Evolutionary conservation across 2,113 vertebrate genomes (phyloP).

Genomic region (Otocyon megalotis): DNA sequence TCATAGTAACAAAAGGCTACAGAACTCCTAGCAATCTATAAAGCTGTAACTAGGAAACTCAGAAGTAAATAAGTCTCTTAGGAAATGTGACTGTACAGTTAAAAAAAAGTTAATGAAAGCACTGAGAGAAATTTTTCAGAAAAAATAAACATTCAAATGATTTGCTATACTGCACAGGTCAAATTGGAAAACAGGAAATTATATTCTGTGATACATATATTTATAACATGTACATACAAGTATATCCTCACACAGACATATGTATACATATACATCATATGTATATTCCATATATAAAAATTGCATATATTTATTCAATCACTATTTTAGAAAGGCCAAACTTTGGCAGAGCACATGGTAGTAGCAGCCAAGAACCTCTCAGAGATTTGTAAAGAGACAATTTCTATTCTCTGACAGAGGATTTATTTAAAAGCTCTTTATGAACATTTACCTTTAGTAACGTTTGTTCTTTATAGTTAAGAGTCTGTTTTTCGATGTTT

Average conservation of each 20-base stretch:
- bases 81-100: conserved; percentile 69
- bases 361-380: not conserved
- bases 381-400: not conserved
- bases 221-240: not conserved
- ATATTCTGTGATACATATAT: conserved; percentile 4
- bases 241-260: not conserved
- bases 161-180: not conserved
- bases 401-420: not conserved
- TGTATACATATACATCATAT: not conserved
- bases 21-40: conserved; percentile 68
- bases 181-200: not conserved
- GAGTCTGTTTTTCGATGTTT: not conserved
- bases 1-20: conserved; percentile 33
- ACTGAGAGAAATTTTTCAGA: not conserved
- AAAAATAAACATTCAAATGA: conserved; percentile 8
- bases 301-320: not conserved
- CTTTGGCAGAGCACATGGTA: not conserved
- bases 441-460: conserved; percentile 34
- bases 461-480: not conserved
- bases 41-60: conserved; percentile 81
- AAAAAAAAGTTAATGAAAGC: conserved; percentile 18
- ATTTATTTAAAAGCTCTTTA: conserved; percentile 24
- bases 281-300: not conserved
- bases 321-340: not conserved
- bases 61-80: conserved; percentile 78